Evolutionary conservation across 2,888 invertebrate genomes (phyloP), one percentile per base, ranked within the genome.

Genomic region (Hofmannophila pseudospretella): DNA sequence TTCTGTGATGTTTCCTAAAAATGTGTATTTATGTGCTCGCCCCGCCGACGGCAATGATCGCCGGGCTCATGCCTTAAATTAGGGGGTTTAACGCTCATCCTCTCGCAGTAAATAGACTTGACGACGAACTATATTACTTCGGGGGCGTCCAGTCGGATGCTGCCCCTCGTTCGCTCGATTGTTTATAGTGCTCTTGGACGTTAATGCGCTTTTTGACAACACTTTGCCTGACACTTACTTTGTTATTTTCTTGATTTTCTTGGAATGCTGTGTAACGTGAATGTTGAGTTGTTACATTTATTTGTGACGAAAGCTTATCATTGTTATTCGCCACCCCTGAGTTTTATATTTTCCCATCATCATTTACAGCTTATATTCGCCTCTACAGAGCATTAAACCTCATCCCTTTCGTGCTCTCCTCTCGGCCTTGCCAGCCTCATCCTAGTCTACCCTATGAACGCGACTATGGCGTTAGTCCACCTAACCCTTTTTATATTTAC

Each of bases 41-140:
- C 75, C 69, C 58, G 55, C 67, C 73, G 73, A 67, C 76, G 68
- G 76, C 80, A 75, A 84, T 82, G 81, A 84, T 84, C 79, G 78
- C 65, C 60, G 61, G 70, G 73, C 77, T 80, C 79, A 70, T 71
- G 70, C 75, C 78, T 77, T 82, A 84, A 82, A 82, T 84, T 82
- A 79, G 77, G 74, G 70, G 79, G 74, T 76, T 82, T 80, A 76
- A 76, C 78, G 78, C 68, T 79, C 69, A 79, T 80, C 79, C 79
- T 66, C 72, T 66, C 61, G 64, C 70, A 71, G 78, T 80, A 79
- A 81, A 80, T 78, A 80, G 66, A 75, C 72, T 69, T 64, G 55
- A 60, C 61, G 62, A 65, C 67, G 63, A 71, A 75, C 72, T 76
- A 73, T 72, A 72, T 72, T 69, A 70, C 69, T 65, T 65, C 62